phyloP scores from a whole-genome alignment of 1,140 invertebrate species.

The Aphelenchoides fujianensis region DNA sequence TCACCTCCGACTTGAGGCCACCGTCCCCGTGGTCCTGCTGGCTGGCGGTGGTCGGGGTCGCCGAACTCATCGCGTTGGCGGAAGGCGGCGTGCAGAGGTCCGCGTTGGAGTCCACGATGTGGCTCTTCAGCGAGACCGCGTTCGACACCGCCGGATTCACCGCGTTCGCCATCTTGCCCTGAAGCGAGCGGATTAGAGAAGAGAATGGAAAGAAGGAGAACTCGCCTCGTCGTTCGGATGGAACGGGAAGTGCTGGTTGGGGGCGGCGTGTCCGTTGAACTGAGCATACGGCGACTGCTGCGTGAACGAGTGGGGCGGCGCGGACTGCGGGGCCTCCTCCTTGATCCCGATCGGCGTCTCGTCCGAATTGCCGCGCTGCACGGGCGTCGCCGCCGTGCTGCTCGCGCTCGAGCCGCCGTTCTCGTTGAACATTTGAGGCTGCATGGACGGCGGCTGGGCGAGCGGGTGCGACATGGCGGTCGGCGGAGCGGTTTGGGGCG shows the following conservation, averaged over 20 bases:
- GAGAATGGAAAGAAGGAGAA: not conserved
- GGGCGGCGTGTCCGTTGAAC: constrained; percentile 16
- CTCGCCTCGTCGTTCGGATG: constrained; percentile 1
- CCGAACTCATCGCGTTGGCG: constrained; percentile 8
- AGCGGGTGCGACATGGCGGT: not conserved
- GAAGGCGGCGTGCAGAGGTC: not conserved
- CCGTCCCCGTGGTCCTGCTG: not conserved
- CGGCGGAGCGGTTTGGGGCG: not conserved
- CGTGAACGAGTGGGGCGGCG: not conserved
- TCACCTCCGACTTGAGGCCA: not conserved
- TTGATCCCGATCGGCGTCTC: no score
- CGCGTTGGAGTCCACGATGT: not conserved
- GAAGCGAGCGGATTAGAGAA: not conserved
- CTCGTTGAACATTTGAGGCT: constrained; percentile 3
- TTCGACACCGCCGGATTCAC: not conserved
- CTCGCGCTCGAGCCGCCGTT: constrained; percentile 10
- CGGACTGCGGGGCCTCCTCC: not conserved
- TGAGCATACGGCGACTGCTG: constrained; percentile 15
- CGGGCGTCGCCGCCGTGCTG: constrained; percentile 6
- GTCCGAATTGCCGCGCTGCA: no score
- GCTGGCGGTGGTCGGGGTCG: constrained; percentile 2
- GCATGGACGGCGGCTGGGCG: not conserved
- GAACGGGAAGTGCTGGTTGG: not conserved
- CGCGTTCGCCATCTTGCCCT: not conserved
- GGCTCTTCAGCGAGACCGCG: constrained; percentile 5